Conservation (phyloP, 2,888 invertebrate species). For the Ectropis crepuscularia region DNA sequence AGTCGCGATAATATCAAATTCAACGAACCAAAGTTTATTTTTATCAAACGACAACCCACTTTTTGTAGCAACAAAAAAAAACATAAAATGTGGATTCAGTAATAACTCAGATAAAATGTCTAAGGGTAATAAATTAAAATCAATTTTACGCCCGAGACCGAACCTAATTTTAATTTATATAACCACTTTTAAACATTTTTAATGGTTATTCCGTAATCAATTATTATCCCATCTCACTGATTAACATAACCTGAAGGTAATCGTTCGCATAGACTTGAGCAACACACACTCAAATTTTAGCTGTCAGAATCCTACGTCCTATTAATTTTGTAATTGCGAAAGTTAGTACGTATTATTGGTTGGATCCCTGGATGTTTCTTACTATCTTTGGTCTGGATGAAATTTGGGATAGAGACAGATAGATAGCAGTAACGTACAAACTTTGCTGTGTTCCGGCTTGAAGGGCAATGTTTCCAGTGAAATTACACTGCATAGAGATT, state of each 20-base stretch:
- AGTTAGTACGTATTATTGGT: too few relatives aligned
- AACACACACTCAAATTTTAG: not conserved
- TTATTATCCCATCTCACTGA: constrained; percentile 13
- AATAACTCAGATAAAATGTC: constrained; percentile 3
- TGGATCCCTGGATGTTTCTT: too few relatives aligned
- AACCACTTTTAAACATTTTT: constrained; percentile 12
- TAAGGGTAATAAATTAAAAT: constrained; percentile 18
- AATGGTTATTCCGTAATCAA: constrained; percentile 13
- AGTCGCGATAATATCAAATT: constrained; percentile 1
- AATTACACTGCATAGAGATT: too few relatives aligned
- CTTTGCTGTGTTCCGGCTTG: too few relatives aligned
- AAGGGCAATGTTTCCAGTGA: too few relatives aligned
- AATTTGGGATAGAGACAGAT: too few relatives aligned
- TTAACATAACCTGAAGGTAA: constrained; percentile 13
- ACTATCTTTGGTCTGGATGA: too few relatives aligned
- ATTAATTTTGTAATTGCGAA: too few relatives aligned
- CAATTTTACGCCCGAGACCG: constrained; percentile 8
- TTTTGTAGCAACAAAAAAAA: not conserved
- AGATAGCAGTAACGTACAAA: too few relatives aligned
- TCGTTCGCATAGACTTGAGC: not conserved
- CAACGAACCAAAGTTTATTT: not conserved
- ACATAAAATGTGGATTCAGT: too few relatives aligned
- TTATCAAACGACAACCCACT: not conserved
- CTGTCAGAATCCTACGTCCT: too few relatives aligned
- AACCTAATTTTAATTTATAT: constrained; percentile 23